Base-by-base conservation (phyloP, 2,888 invertebrate genomes). In the Taphrorychus bicolor region DNA sequence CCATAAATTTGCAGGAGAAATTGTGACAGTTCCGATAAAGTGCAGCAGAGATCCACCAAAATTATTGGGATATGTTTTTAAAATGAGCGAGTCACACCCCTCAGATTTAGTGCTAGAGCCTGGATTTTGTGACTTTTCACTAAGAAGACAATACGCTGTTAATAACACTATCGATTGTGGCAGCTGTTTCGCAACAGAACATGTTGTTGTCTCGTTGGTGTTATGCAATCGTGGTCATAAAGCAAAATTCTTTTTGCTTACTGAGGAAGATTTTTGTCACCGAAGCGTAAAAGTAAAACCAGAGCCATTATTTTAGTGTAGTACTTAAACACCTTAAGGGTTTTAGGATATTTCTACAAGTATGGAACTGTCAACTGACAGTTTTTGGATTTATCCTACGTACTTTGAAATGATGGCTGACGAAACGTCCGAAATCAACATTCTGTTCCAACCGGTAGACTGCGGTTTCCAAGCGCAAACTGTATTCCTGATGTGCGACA, bases 111-210 rank as follows among this genome's bases (percentile, higher is more conserved):
- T 21, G 58, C 7, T 5, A 32, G 11, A 41, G 32, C 5, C 73
- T 69, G 73, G 68, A 9, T 69, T 23, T 14, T 58, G 42, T 9
- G 48, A 48, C 16, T 76, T 75, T 65, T 54, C 64, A 11, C 53
- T 71, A 23, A 60, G 64, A 17, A 60, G 79, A 61, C 69, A 74
- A 14, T 63, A 71, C 48, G 80, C 79, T 9, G 60, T 81, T 21
- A 81, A 82, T 69, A 75, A 76, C 4, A 78, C 77, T 16, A 79
- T 84, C n/a, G 83, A 85, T 54, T 84, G 83, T 72, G 81, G 81
- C 2, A 76, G 77, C 51, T 81, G 81, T 72, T 80, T 84, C 17
- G 71, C 83, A 1, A 83, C 83, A 1, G 79, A 81, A 66, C 71
- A 76, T 53, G 68, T 78, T 9, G 67, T 76, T 3, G 58, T 81